A percentile compares a stretch with the other conserved stretches of the same genome.
Evolutionary conservation across 2,113 vertebrate genomes (phyloP).

Genomic region (Megaleporinus macrocephalus): DNA sequence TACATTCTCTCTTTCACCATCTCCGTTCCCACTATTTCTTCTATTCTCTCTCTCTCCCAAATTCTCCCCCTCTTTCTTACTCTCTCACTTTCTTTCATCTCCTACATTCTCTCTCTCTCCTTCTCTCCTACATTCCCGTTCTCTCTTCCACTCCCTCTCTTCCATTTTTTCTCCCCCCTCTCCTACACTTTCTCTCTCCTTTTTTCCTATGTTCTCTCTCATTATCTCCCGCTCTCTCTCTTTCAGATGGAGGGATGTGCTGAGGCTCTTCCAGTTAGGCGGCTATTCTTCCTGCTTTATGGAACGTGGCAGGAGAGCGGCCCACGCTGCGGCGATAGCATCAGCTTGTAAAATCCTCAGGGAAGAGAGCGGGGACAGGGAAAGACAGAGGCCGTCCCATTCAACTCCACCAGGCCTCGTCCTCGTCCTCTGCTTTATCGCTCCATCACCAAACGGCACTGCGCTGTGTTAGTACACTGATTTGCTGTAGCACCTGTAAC

Average conservation of each 20-base stretch:
- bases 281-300: slow-evolving; percentile 65
- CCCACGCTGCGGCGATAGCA: slow-evolving; percentile 52
- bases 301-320: slow-evolving; percentile 42
- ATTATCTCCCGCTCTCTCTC: background rate
- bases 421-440: no score
- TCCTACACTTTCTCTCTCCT: no score
- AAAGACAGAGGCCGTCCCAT: background rate
- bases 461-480: no score
- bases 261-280: slow-evolving; percentile 56
- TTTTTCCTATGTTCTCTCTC: background rate
- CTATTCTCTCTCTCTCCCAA: no score
- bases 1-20: no score
- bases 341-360: slow-evolving; percentile 39
- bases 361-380: background rate
- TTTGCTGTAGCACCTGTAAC: no score
- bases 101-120: no score
- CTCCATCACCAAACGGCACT: no score
- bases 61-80: no score
- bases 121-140: background rate
- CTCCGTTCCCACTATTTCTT: background rate
- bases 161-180: background rate
- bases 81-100: no score
- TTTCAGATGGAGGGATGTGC: slow-evolving; percentile 44
- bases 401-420: background rate
- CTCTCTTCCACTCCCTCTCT: background rate